Base-by-base conservation (phyloP, 2,113 vertebrate genomes). In the Holacanthus passer region DNA sequence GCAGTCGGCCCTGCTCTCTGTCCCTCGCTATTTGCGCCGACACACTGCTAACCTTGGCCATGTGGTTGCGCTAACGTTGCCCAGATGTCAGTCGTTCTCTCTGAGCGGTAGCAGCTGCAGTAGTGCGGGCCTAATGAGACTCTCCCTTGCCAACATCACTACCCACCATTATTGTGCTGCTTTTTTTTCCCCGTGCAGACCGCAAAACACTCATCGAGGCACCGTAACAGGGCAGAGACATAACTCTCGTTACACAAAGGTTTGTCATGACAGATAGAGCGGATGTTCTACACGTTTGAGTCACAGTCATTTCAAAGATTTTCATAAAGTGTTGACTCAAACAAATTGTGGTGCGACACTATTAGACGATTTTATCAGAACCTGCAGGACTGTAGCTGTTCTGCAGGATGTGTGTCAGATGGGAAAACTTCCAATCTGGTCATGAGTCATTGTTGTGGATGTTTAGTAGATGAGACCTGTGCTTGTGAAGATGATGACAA, bases 61-160 rank as follows among this genome's bases (percentile, higher is more conserved):
- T 91, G 89, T 93, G 91, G 85, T 81, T 83, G 78, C 37, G 55
- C 91, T 93, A 93, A 94, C 86, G 47, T 87, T 77, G 79, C 81
- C 88, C 91, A 92, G 91, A 89, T 91, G 86, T 89, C 76, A 43
- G 53, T 16, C 27, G 62, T 56, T 83, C 77, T 81, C 20, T 20
- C 81, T 92, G 90, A 95, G 89, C 88, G 32, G 86, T 89, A 91
- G 93, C 90, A 93, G 92, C 93, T 93, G 92, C 85, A 43, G 72
- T 78, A 72, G 73, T 73, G 56, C 14, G 14, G 37, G 35, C 31
- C 84, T 91, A 93, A 91, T 92, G 90, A 89, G 82, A 88, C 79
- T 88, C 83, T 81, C 80, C 68, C 45, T 53, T 79, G 77, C 90
- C 91, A 89, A 83, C 81, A 86, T 87, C 67, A 12, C 80, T 79